A percentile compares a stretch with the other conserved stretches of the same genome.
Evolutionary conservation across 35 echinoderm and acorn worm genomes (phyloP).

Genomic region (Apostichopus parvimensis): DNA sequence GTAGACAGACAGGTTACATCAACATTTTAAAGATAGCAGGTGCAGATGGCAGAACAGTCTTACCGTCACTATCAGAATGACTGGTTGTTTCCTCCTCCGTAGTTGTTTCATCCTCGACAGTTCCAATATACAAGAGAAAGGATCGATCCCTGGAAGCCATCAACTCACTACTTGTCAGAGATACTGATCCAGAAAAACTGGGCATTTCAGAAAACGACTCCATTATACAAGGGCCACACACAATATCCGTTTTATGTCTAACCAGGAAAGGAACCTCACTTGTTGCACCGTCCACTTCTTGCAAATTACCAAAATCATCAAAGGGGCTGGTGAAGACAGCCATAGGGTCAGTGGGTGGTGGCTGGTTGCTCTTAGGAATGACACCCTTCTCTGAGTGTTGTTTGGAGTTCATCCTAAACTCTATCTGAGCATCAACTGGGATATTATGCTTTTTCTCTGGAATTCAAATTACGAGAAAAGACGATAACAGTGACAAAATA

Average conservation of each 20-base stretch:
- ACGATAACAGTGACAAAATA: too few species aligned
- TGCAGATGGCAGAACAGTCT: not conserved
- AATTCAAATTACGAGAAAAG: not conserved
- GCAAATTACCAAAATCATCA: not conserved
- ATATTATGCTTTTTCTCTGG: constrained; percentile 47
- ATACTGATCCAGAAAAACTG: constrained; percentile 78
- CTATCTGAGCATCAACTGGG: constrained; percentile 84
- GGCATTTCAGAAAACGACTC: constrained; percentile 87
- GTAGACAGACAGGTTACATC: too few species aligned
- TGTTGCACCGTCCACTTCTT: constrained; percentile 32
- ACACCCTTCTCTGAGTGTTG: not conserved
- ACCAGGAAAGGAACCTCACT: constrained; percentile 64
- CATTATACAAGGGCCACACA: constrained; percentile 86
- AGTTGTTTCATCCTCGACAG: constrained; percentile 5
- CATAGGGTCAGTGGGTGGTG: constrained; percentile 35
- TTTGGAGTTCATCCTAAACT: constrained; percentile 81
- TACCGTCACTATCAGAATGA: not conserved
- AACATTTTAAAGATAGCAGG: too few species aligned
- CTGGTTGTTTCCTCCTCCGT: not conserved
- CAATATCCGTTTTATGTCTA: constrained; percentile 74
- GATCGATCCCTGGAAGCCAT: constrained; percentile 78
- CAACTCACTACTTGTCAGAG: constrained; percentile 82
- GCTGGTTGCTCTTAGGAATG: constrained; percentile 27
- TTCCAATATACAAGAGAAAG: constrained; percentile 88
- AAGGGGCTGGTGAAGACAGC: constrained; percentile 47